Conservation (phyloP, 2,888 invertebrate species). For the Idaea dimidiata region DNA sequence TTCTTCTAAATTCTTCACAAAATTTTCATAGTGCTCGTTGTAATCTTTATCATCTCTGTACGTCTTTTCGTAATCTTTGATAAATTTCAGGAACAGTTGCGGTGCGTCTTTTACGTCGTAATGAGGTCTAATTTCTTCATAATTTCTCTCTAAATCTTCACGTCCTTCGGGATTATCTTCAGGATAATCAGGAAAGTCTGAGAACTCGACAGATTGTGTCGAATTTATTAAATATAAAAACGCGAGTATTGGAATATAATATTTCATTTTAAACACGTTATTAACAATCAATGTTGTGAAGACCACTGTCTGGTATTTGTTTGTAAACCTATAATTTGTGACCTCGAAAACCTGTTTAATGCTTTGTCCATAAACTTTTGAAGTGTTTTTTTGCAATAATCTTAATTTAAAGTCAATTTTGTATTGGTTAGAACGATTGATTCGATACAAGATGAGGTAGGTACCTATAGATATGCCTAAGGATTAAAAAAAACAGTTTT, state of each 20-base stretch:
- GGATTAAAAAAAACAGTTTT: too few species aligned
- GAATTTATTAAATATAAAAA: constrained; percentile 25
- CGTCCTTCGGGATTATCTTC: constrained; percentile 5
- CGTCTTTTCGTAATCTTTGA: constrained; percentile 44
- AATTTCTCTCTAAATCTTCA: constrained; percentile 22
- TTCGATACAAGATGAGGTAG: too few species aligned
- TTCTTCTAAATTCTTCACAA: constrained; percentile 48
- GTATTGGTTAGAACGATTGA: too few species aligned
- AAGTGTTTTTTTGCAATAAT: neutral
- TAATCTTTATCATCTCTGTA: constrained; percentile 47
- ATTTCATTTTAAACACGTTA: constrained; percentile 38
- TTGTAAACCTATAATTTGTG: constrained; percentile 22
- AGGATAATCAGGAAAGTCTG: neutral
- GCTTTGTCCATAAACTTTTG: constrained; percentile 5
- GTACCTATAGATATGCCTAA: too few species aligned
- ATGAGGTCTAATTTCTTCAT: constrained; percentile 29
- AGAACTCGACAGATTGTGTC: constrained; percentile 18
- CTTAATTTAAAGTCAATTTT: neutral
- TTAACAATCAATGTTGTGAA: constrained; percentile 18
- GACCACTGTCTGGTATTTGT: constrained; percentile 30
- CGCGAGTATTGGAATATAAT: constrained; percentile 24
- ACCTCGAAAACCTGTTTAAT: constrained; percentile 40
- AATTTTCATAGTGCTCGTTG: constrained; percentile 44
- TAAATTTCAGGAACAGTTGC: constrained; percentile 46
- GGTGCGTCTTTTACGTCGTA: constrained; percentile 55